Evolutionary conservation across 1,140 invertebrate species (phyloP), one percentile per base, ranked within the genome.

Genomic region (Philaenus spumarius): DNA sequence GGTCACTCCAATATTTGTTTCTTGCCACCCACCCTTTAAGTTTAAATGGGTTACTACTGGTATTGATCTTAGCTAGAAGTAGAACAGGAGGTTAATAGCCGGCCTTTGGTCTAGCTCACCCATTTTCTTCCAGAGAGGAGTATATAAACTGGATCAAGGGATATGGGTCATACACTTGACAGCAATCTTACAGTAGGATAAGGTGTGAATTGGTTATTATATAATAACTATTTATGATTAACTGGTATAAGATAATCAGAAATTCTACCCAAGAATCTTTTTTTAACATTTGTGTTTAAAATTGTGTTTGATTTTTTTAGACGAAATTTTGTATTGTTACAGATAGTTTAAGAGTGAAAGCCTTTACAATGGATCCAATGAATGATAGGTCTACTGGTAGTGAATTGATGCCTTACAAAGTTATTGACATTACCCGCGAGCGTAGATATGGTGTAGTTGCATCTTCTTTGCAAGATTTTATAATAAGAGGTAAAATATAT

Each of bases 371-470:
- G 26, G 26, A 30, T 30, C 26, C 26, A 30, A 30, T 30, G 26
- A 30, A 30, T 30, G 17, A 22, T 24, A 47, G 14, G 6, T 47
- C 26, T 20, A 23, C 19, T 24, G 45, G 37, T 37, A 55, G 46
- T 47, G 54, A 60, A 55, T 23, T 54, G 26, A 50, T 63, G 48
- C 81, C 81, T 42, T 84, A 81, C 64, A 83, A 83, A 73, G 79
- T 84, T 45, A 79, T 82, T 9, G 86, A 90, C 73, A 75, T 83
- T 56, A 81, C 80, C 46, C 79, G 89, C 62, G 86, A 90, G 68
- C 82, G 83, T 69, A 82, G 84, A 67, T 89, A 89, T 75, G 87
- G 87, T 61, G 80, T 90, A 58, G 87, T 87, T 50, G 88, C 88
- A 34, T 75, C 77, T 9, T 86, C 86, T 19, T 72, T 92, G 7